phyloP scores from a whole-genome alignment of 2,113 vertebrate species.

The Bucco capensis region DNA sequence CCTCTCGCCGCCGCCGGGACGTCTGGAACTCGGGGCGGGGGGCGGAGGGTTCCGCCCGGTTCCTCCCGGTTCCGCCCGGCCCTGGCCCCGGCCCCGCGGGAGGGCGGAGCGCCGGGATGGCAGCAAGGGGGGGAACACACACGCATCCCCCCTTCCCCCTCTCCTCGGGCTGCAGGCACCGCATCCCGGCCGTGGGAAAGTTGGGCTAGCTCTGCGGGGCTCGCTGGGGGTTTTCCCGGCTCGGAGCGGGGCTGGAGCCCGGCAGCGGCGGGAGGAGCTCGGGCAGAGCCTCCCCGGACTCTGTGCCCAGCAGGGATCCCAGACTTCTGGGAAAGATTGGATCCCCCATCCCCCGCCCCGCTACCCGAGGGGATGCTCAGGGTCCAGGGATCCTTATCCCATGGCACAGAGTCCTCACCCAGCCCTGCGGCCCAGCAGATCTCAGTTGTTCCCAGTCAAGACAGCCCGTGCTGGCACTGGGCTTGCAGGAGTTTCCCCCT shows the following conservation, averaged over 20 bases:
- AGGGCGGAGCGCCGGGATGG: background rate
- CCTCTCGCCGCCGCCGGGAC: background rate
- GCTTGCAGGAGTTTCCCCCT: background rate
- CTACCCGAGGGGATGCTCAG: background rate
- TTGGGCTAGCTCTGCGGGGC: background rate
- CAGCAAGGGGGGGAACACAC: background rate
- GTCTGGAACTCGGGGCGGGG: background rate
- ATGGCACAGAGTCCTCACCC: background rate
- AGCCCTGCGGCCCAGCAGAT: background rate
- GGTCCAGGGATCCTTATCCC: background rate
- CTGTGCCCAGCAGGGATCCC: no score
- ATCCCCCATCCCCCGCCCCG: background rate
- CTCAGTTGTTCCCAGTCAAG: background rate
- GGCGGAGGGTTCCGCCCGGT: background rate
- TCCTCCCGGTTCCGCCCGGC: background rate
- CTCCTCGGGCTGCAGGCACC: background rate
- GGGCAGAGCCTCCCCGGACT: background rate
- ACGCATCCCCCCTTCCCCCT: no score
- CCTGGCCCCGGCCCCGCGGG: background rate
- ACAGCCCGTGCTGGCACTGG: background rate
- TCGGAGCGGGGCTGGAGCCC: background rate
- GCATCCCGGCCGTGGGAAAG: background rate
- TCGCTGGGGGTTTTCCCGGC: background rate
- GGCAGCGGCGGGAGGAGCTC: background rate
- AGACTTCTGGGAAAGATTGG: background rate